Conservation (phyloP, 1,140 invertebrate genomes). For the Bacillus rossius region DNA sequence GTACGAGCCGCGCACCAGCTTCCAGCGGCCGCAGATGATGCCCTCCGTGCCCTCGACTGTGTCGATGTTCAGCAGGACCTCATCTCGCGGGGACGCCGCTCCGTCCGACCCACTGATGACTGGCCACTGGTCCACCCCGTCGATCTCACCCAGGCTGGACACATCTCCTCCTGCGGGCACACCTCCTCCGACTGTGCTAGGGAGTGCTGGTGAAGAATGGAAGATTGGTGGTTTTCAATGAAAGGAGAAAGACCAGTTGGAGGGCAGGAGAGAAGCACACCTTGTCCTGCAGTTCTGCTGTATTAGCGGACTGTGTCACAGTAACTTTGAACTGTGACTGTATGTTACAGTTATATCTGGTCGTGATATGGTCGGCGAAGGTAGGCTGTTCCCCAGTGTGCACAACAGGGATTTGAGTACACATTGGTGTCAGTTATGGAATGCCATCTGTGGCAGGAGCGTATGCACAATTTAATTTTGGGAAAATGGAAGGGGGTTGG, state of each 20-base stretch:
- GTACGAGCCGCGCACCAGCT: conserved; percentile 59
- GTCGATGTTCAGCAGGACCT: conserved; percentile 72
- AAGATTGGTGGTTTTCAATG: neutral
- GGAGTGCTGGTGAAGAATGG: neutral
- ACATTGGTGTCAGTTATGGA: too few species aligned
- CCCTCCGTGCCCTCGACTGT: conserved; percentile 54
- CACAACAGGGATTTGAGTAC: too few species aligned
- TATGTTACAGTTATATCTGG: neutral
- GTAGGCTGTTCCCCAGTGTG: too few species aligned
- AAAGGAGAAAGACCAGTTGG: neutral
- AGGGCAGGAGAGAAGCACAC: neutral
- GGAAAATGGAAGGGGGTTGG: too few species aligned
- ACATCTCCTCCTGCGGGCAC: conserved; percentile 25
- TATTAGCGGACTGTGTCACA: too few species aligned
- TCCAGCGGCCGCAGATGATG: conserved; percentile 61
- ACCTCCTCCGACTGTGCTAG: neutral
- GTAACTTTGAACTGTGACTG: too few species aligned
- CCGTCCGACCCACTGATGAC: conserved; percentile 43
- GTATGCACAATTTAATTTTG: too few species aligned
- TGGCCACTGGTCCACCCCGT: conserved; percentile 68
- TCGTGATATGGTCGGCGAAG: too few species aligned
- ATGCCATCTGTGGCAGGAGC: too few species aligned
- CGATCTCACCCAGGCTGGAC: conserved; percentile 43
- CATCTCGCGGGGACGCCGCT: conserved; percentile 46
- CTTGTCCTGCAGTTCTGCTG: neutral